Conservation (phyloP, 2,797 vertebrate genomes). For the Valencia hispanica region DNA sequence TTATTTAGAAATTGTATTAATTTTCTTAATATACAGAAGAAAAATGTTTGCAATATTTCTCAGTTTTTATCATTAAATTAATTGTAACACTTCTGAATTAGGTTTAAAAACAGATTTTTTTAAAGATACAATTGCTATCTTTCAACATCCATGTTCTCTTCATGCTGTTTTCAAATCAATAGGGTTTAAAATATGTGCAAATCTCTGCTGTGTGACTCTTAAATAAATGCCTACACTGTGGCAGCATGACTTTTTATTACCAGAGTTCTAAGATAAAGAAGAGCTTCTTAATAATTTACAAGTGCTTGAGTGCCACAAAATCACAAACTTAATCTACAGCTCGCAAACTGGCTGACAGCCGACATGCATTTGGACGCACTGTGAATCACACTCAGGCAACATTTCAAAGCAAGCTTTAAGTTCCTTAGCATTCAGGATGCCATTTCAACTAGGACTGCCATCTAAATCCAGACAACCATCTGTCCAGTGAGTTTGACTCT, state of each 20-base stretch:
- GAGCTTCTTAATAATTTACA: background rate
- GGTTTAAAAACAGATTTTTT: background rate
- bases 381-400: background rate
- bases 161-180: background rate
- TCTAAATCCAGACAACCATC: constrained; percentile 54
- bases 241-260: background rate
- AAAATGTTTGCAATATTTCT: background rate
- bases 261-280: background rate
- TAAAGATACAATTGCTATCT: background rate
- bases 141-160: background rate
- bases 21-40: background rate
- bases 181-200: background rate
- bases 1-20: background rate
- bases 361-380: background rate
- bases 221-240: background rate
- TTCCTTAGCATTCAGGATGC: constrained; percentile 12
- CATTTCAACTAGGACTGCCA: constrained; percentile 57
- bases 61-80: background rate
- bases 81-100: background rate
- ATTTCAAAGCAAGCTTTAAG: constrained; percentile 22
- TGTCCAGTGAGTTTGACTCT: constrained; percentile 52
- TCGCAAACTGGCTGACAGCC: background rate
- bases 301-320: background rate
- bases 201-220: background rate
- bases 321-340: constrained; percentile 5